Conservation (phyloP, 2,797 vertebrate species). For the Leptodactylus fallax region DNA sequence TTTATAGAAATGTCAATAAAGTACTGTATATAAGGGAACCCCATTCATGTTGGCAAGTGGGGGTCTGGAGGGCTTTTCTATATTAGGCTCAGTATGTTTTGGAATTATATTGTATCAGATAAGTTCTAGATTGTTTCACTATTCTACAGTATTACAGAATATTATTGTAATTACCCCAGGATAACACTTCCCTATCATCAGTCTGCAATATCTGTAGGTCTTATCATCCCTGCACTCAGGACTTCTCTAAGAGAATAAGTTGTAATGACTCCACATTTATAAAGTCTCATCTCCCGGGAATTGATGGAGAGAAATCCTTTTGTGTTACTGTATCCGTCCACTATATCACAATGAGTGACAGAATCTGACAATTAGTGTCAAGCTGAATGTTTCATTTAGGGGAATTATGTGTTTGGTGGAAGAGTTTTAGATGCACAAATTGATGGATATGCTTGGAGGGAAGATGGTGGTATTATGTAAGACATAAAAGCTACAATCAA, state of each 20-base stretch:
- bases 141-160: neutral
- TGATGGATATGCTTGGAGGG: slow-evolving; percentile 24
- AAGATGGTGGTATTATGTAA: neutral
- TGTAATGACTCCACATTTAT: slow-evolving; percentile 33
- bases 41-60: too few relatives aligned
- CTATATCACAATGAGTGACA: slow-evolving; percentile 35
- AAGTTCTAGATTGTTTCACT: neutral
- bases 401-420: slow-evolving; percentile 35
- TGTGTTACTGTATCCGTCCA: slow-evolving; percentile 31
- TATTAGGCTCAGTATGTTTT: too few relatives aligned
- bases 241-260: slow-evolving; percentile 15
- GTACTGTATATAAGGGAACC: too few relatives aligned
- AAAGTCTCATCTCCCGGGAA: slow-evolving; percentile 17
- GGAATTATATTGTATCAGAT: too few relatives aligned
- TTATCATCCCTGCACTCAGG: neutral
- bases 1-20: too few relatives aligned
- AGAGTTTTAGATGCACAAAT: slow-evolving; percentile 12
- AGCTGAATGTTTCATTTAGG: slow-evolving; percentile 4
- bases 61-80: too few relatives aligned
- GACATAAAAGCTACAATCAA: slow-evolving; percentile 8
- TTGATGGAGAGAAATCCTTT: neutral
- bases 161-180: too few relatives aligned
- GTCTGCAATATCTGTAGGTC: too few relatives aligned
- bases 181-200: neutral
- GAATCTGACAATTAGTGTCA: slow-evolving; percentile 43